A percentile compares a stretch with the other conserved stretches of the same genome.
These are phyloP conservation scores for Eupeodes luniger DNA, from an alignment of 2,888 invertebrate genomes.

Conservation along the genomic window DNA sequence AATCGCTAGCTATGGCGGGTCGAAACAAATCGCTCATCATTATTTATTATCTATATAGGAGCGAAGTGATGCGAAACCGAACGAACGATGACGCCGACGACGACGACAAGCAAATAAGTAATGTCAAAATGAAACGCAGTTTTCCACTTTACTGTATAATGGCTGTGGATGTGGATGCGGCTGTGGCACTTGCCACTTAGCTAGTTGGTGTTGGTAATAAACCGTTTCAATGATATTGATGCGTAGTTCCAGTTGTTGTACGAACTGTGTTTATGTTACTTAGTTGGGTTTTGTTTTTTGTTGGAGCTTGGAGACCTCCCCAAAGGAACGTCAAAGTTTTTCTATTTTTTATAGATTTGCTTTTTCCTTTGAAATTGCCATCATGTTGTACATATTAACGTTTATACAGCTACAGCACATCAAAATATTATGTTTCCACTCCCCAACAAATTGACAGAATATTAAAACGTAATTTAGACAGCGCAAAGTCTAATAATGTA, in stretches of 20 bases:
- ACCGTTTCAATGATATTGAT: conserved; percentile 38
- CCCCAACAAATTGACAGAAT: conserved; percentile 72
- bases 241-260: conserved; percentile 17
- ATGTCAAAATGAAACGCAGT: conserved; percentile 53
- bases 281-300: neutral
- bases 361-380: conserved; percentile 43
- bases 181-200: neutral
- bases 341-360: neutral
- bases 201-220: conserved; percentile 9
- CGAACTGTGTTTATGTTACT: conserved; percentile 4
- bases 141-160: conserved; percentile 8
- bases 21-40: conserved; percentile 67
- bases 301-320: conserved; percentile 56
- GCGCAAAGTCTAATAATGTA: conserved; percentile 11
- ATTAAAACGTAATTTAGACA: conserved; percentile 70
- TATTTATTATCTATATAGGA: conserved; percentile 58
- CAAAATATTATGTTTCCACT: conserved; percentile 41
- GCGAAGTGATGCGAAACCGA: conserved; percentile 55
- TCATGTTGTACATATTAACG: conserved; percentile 29
- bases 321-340: conserved; percentile 60
- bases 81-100: neutral
- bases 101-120: conserved; percentile 25
- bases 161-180: neutral
- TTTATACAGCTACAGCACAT: neutral
- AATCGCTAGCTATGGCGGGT: conserved; percentile 40